phyloP scores from a whole-genome alignment of 2,797 vertebrate species.

The Gila robusta region DNA sequence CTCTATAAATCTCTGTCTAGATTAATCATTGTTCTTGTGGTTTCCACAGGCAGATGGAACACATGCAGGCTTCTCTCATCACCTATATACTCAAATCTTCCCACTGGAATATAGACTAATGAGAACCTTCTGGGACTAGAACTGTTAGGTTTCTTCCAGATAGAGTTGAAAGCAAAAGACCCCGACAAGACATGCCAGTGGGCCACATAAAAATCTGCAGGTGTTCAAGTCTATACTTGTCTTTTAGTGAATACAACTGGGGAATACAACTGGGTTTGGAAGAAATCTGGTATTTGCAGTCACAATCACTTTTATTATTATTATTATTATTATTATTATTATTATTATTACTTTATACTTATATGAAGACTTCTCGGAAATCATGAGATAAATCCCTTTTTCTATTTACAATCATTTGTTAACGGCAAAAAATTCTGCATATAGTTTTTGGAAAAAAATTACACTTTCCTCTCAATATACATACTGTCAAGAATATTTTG shows the following conservation, averaged over 20 bases:
- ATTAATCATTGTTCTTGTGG: conserved; percentile 53
- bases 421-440: neutral
- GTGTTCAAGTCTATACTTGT: neutral
- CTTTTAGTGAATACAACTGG: neutral
- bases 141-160: conserved; percentile 24
- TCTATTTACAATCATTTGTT: neutral
- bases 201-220: conserved; percentile 25
- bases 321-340: no score
- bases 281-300: neutral
- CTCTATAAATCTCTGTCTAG: conserved; percentile 53
- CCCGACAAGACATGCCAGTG: neutral
- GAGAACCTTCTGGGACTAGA: conserved; percentile 16
- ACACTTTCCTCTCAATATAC: neutral
- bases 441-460: neutral
- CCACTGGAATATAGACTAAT: conserved; percentile 24
- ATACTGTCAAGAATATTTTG: neutral
- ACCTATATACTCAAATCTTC: conserved; percentile 42
- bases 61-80: conserved; percentile 42
- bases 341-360: no score
- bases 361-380: no score
- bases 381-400: no score
- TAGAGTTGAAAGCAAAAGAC: conserved; percentile 29
- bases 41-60: conserved; percentile 46
- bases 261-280: neutral
- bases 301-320: neutral